Base-by-base conservation (phyloP, 2,797 vertebrate genomes). In the Gallinago solitaria region DNA sequence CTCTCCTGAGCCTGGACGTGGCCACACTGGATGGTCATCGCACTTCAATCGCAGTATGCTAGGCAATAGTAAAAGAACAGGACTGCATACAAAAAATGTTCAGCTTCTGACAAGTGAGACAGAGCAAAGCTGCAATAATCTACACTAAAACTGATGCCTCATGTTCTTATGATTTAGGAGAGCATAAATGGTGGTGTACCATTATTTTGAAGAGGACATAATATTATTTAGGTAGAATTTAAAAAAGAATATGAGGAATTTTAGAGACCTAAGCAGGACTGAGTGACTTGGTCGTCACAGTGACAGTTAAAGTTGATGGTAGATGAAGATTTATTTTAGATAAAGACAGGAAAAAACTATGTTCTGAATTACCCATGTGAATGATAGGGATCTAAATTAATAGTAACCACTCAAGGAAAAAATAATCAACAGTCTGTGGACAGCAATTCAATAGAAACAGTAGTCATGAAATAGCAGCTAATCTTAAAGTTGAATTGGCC, bases 21-120 rank as follows among this genome's bases (percentile, higher is more conserved):
- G 18, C 27, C 23, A 1, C 2, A 6, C 35, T 51, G 43, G 16
- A 12, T 19, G 35, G 6, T 30, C 9, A 4, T 5, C 0, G 0
- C 9, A 43, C 27, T 35, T 78, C 68, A 35, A 0, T 0, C 2
- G 2, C 20, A 30, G 7, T 28, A 32, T 35, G 23, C 27, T n/a
- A 41, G 8, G 30, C 21, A 51, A 39, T 15, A 48, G 13, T 19
- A 28, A 70, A 87, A 77, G 17, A 87, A 21, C 9, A 74, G 43
- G 18, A 53, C n/a, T 85, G 43, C 69, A 54, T 9, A 20, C 5
- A 81, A 54, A 83, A 57, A 0, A 27, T 6, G 3, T n/a, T 53
- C 7, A 19, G 14, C 27, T 75, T 65, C 47, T 21, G 50, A 13
- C 1, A 43, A 39, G 16, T 41, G 43, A 80, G 43, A 71, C 30